A percentile compares a stretch with the other conserved stretches of the same genome.
These are phyloP conservation scores for Stenodera caucasica DNA, from an alignment of 2,888 invertebrate species.

Conservation along the genomic window DNA sequence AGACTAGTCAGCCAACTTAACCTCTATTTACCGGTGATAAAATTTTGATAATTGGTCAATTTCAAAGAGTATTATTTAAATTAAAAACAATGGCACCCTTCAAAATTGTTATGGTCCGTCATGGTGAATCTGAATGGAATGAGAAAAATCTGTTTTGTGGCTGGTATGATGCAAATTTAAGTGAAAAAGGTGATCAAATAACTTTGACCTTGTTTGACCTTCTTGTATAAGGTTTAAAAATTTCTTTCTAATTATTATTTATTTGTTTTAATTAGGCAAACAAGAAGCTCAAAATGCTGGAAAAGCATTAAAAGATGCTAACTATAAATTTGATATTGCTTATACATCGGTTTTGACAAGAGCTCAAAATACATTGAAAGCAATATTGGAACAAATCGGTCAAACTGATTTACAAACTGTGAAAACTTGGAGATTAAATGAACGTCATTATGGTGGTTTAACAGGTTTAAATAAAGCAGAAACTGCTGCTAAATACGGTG, in stretches of 20 bases:
- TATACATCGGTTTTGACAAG: slow-evolving; percentile 67
- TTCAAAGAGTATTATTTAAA: background rate
- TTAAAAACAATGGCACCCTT: slow-evolving; percentile 17
- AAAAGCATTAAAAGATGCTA: slow-evolving; percentile 63
- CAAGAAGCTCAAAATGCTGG: slow-evolving; percentile 64
- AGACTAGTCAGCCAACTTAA: too few species aligned
- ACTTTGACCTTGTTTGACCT: slow-evolving; percentile 39
- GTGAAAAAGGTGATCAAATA: slow-evolving; percentile 59
- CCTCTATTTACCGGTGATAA: background rate
- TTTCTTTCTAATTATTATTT: background rate
- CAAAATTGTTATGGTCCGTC: slow-evolving; percentile 60
- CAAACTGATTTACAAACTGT: slow-evolving; percentile 60
- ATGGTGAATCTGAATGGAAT: slow-evolving; percentile 69
- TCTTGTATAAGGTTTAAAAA: slow-evolving; percentile 28
- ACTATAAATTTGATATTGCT: slow-evolving; percentile 63
- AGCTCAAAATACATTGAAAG: slow-evolving; percentile 62
- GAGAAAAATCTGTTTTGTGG: slow-evolving; percentile 66
- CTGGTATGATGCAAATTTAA: slow-evolving; percentile 65
- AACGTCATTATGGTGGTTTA: slow-evolving; percentile 68
- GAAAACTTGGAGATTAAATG: slow-evolving; percentile 67
- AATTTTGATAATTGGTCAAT: slow-evolving; percentile 6
- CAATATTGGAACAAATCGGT: slow-evolving; percentile 62
- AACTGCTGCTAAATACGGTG: slow-evolving; percentile 68
- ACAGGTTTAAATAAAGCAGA: slow-evolving; percentile 69
- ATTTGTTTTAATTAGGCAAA: slow-evolving; percentile 54